Percentiles rank a stretch among this genome's conserved stretches.
These are phyloP conservation scores for Horisme vitalbata DNA, from an alignment of 2,888 invertebrate species.

Conservation along the genomic window DNA sequence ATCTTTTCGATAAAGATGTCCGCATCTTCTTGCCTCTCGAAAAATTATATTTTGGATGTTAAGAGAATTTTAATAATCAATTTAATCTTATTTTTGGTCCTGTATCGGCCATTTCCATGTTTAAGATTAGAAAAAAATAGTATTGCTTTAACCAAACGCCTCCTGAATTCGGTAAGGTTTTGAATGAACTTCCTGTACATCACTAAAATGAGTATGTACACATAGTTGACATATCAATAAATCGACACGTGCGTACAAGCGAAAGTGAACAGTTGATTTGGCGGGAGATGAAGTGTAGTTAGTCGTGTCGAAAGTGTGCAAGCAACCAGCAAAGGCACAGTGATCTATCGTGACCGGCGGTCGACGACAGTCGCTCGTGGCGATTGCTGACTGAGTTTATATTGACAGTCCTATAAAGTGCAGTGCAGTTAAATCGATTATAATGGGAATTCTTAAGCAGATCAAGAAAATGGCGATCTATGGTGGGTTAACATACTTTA, in stretches of 20 bases:
- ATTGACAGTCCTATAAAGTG: constrained; percentile 27
- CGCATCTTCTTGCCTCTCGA: too few relatives aligned
- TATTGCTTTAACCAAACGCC: too few relatives aligned
- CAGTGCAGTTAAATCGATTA: constrained; percentile 14
- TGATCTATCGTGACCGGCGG: constrained; percentile 52
- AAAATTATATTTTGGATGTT: too few relatives aligned
- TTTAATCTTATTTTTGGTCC: too few relatives aligned
- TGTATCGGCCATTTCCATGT: too few relatives aligned
- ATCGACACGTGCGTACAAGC: constrained; percentile 25
- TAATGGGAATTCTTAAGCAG: constrained; percentile 75
- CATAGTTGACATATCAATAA: constrained; percentile 17
- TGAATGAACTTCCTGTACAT: background rate
- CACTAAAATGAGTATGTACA: background rate
- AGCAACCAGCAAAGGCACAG: constrained; percentile 36
- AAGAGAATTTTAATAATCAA: too few relatives aligned
- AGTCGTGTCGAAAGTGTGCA: constrained; percentile 35
- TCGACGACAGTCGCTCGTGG: constrained; percentile 53
- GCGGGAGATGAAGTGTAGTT: constrained; percentile 59
- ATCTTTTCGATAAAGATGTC: too few relatives aligned
- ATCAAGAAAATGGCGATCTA: constrained; percentile 70
- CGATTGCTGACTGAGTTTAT: constrained; percentile 38
- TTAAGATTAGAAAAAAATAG: too few relatives aligned
- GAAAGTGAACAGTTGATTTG: constrained; percentile 43
- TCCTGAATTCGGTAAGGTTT: too few relatives aligned
- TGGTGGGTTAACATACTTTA: constrained; percentile 51